Base-by-base conservation (phyloP, 1,140 invertebrate genomes). In the Dendrolimus kikuchii region DNA sequence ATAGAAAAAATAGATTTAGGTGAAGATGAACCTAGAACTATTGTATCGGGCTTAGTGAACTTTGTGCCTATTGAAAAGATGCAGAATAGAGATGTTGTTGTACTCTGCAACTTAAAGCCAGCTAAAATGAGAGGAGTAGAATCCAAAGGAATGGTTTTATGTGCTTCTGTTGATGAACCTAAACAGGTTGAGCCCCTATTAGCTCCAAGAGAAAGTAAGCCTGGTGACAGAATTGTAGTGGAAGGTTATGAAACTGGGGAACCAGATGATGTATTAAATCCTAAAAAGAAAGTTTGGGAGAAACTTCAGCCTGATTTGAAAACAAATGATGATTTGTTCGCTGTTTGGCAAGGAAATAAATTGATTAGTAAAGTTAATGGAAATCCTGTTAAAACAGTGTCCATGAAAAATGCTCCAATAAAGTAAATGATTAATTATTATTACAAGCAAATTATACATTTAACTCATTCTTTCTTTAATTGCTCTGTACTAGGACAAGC, bases 281-380 rank as follows among this genome's bases (percentile, higher is more conserved):
- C 98, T 5, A 99, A 99, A 78, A 99, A 99, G 84, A 99, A 99
- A 90, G 66, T 99, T 7, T 99, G 98, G 97, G 97, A 99, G 76
- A 96, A 96, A 77, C 72, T 96, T 40, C 93, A 95, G 72, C 91
- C 90, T 51, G 95, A 97, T 87, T 88, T 97, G 38, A 91, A 93
- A 78, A 94, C 94, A n/a, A 93, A 93, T 78, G 79, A 77, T n/a
- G 89, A 90, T 9, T 90, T 93, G 54, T 81, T 92, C 60, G 95
- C 94, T 49, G 91, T 94, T 56, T 98, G 96, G 96, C 93, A 93
- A 83, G 93, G 92, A 7, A 94, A 93, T 87, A 88, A 89, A 64
- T 86, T 98, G 54, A 68, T 94, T 36, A 95, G 93, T 39, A 89
- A 89, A 69, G 76, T 81, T n/a, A 94, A 92, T 61, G 90, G 89